A percentile compares a stretch with the other conserved stretches of the same genome.
These are phyloP conservation scores for Busseola fusca DNA, from an alignment of 2,888 invertebrate species.

Conservation along the genomic window DNA sequence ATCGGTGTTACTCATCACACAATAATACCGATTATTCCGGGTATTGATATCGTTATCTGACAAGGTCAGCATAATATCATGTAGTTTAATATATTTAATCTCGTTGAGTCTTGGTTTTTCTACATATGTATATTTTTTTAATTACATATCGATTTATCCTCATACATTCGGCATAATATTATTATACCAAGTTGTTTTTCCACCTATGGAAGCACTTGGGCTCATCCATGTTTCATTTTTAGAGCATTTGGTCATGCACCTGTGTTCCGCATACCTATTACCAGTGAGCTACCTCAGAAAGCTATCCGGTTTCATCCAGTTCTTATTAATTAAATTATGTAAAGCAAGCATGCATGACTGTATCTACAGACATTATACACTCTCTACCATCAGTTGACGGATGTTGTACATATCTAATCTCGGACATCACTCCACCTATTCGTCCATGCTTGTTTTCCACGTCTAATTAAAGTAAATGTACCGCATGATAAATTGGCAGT, in stretches of 20 bases:
- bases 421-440: constrained; percentile 39
- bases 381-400: constrained; percentile 2
- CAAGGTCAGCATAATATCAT: neutral
- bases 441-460: constrained; percentile 51
- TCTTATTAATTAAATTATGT: constrained; percentile 18
- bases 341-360: constrained; percentile 50
- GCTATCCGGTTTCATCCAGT: constrained; percentile 11
- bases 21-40: constrained; percentile 13
- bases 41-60: constrained; percentile 5
- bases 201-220: constrained; percentile 8
- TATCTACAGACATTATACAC: constrained; percentile 6
- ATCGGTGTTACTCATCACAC: constrained; percentile 16
- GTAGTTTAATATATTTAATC: constrained; percentile 9
- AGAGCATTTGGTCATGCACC: constrained; percentile 29
- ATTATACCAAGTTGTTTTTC: constrained; percentile 13
- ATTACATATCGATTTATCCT: too few species aligned
- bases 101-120: constrained; percentile 5
- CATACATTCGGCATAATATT: neutral
- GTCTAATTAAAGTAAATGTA: constrained; percentile 51
- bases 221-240: constrained; percentile 37
- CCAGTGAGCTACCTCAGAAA: constrained; percentile 13
- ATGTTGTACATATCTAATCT: constrained; percentile 47
- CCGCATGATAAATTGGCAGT: constrained; percentile 60
- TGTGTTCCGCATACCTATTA: constrained; percentile 3
- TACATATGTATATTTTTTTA: neutral